Conservation (phyloP, 1,140 invertebrate species). For the Sycophaga agraensis region DNA sequence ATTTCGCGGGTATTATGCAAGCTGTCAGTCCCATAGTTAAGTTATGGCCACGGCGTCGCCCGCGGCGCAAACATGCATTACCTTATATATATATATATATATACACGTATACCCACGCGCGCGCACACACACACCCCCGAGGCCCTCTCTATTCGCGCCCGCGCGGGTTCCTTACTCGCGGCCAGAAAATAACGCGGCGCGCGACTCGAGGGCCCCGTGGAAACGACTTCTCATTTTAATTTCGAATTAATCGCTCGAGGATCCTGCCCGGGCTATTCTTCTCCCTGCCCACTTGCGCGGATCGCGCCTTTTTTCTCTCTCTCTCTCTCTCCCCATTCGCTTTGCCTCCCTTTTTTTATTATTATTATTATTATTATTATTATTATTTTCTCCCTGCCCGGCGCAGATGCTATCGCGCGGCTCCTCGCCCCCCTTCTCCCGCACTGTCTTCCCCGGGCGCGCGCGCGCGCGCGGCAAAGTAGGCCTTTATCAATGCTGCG, state of each 20-base stretch:
- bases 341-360: background rate
- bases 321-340: background rate
- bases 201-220: constrained; percentile 20
- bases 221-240: constrained; percentile 36
- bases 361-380: background rate
- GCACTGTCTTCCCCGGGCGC: background rate
- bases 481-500: background rate
- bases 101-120: no score
- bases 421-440: background rate
- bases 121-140: background rate
- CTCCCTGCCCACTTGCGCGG: background rate
- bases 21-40: constrained; percentile 54
- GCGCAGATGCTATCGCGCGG: background rate
- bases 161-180: constrained; percentile 6
- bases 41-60: constrained; percentile 50
- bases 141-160: constrained; percentile 32
- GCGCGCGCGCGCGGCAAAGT: background rate
- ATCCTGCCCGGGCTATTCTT: background rate
- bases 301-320: background rate
- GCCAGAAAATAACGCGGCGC: constrained; percentile 15
- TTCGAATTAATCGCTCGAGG: constrained; percentile 36
- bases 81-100: no score
- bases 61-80: constrained; percentile 47
- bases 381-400: no score
- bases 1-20: constrained; percentile 58